Evolutionary conservation across 1,140 invertebrate genomes (phyloP).

Genomic region (Mylabris phalerata): DNA sequence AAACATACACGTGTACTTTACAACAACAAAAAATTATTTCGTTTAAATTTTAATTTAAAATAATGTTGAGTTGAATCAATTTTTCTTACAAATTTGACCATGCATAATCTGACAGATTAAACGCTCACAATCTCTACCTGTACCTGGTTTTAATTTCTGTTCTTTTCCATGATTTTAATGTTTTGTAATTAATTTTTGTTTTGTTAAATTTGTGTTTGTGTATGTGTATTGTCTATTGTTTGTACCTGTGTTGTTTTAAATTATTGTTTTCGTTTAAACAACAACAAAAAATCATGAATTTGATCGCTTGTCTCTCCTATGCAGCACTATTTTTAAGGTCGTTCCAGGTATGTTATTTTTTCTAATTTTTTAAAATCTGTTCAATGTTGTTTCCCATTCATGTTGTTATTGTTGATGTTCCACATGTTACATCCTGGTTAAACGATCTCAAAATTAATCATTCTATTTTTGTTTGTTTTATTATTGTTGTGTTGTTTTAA

Average conservation of each 20-base stretch:
- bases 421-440: constrained; percentile 10
- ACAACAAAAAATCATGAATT: too few relatives aligned
- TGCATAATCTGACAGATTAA: too few relatives aligned
- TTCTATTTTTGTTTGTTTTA: too few relatives aligned
- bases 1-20: too few relatives aligned
- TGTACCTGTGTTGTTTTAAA: constrained; percentile 5
- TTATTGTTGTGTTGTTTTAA: not conserved
- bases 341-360: constrained; percentile 9
- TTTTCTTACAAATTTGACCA: too few relatives aligned
- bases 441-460: not conserved
- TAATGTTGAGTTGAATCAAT: too few relatives aligned
- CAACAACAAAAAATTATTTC: too few relatives aligned
- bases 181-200: not conserved
- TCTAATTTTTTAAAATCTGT: not conserved
- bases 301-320: constrained; percentile 3
- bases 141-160: too few relatives aligned
- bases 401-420: constrained; percentile 7
- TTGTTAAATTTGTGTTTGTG: constrained; percentile 3
- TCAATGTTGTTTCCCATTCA: not conserved
- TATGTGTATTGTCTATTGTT: constrained; percentile 2
- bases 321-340: constrained; percentile 8
- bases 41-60: too few relatives aligned
- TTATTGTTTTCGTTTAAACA: not conserved
- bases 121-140: too few relatives aligned
- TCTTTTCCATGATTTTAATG: too few relatives aligned